Evolutionary conservation across 2,113 vertebrate species (phyloP).

Genomic region (Eptesicus fuscus): DNA sequence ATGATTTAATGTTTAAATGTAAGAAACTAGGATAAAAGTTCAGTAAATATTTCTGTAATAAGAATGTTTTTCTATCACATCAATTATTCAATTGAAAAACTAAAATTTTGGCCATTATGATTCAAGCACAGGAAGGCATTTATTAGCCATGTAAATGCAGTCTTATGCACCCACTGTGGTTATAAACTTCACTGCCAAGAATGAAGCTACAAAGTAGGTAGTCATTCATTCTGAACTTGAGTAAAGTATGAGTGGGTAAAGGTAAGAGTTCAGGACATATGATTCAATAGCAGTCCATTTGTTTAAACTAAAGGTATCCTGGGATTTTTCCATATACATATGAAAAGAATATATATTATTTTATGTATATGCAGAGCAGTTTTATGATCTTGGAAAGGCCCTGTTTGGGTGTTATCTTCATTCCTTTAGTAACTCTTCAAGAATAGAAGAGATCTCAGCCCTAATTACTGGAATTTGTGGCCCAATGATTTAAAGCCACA

Average conservation of each 20-base stretch:
- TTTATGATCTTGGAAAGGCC: neutral
- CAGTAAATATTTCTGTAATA: neutral
- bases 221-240: neutral
- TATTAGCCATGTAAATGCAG: neutral
- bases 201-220: neutral
- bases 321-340: neutral
- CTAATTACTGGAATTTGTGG: neutral
- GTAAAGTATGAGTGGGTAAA: neutral
- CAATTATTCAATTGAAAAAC: neutral
- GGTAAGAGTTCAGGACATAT: neutral
- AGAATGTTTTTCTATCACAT: neutral
- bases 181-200: neutral
- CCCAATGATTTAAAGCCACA: neutral
- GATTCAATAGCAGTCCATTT: neutral
- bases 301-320: neutral
- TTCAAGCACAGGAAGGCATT: neutral
- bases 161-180: neutral
- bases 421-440: neutral
- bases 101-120: neutral
- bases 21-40: neutral
- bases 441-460: neutral
- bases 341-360: neutral
- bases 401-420: neutral
- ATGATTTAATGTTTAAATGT: neutral
- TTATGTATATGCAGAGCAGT: neutral